These are phyloP conservation scores for Sinodicranocentrus sp. DNA, from an alignment of 2,888 invertebrate genomes.

Conservation along the genomic window DNA sequence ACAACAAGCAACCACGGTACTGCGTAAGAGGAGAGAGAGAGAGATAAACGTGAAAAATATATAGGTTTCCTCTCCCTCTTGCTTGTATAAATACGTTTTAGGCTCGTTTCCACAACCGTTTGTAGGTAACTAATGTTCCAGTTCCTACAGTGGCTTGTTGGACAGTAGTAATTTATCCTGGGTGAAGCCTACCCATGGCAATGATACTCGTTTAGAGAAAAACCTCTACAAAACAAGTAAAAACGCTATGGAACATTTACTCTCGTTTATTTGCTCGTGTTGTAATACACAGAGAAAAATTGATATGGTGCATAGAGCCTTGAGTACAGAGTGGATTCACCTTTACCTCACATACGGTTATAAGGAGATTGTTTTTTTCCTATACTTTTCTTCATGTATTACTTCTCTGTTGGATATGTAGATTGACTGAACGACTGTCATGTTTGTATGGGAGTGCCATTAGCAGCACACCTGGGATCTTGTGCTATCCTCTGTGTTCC, in stretches of 20 bases:
- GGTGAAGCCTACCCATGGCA: not conserved
- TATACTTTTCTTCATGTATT: not conserved
- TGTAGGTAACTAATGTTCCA: too few species aligned
- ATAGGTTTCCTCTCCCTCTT: too few species aligned
- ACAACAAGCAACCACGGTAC: too few species aligned
- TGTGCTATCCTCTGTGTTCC: not conserved
- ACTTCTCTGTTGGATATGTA: not conserved
- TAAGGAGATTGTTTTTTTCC: not conserved
- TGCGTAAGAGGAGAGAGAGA: too few species aligned
- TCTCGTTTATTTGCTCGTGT: not conserved
- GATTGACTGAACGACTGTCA: conserved; percentile 42
- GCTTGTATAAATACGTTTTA: too few species aligned
- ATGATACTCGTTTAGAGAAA: not conserved
- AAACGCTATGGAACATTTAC: conserved; percentile 11
- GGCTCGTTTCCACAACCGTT: too few species aligned
- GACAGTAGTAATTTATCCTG: conserved; percentile 23
- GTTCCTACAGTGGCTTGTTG: conserved; percentile 10
- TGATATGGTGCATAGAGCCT: not conserved
- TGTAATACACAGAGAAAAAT: not conserved
- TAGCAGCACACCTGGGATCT: conserved; percentile 37
- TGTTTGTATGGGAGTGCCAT: conserved; percentile 34
- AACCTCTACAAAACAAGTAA: not conserved
- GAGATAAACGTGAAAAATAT: too few species aligned
- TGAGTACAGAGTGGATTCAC: not conserved
- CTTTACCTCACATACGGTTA: not conserved